Evolutionary conservation across 2,113 vertebrate species (phyloP).

Genomic region (Elephas maximus): DNA sequence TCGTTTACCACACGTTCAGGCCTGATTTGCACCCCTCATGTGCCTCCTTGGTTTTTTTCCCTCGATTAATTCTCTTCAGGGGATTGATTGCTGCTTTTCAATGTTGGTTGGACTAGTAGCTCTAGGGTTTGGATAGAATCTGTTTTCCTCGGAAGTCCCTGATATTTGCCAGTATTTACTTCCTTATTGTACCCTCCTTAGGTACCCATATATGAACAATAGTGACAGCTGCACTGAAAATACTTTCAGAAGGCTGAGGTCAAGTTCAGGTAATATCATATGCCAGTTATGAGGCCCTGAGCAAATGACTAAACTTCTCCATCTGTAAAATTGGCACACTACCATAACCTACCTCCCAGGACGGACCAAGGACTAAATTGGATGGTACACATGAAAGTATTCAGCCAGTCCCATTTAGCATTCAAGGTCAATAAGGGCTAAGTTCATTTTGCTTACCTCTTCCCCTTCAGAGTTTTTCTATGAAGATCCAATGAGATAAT

Average conservation of each 20-base stretch:
- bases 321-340: background rate
- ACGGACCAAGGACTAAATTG: background rate
- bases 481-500: too few relatives aligned
- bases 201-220: background rate
- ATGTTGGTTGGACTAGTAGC: background rate
- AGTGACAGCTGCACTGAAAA: background rate
- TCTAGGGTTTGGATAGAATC: background rate
- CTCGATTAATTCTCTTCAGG: background rate
- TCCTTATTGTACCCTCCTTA: background rate
- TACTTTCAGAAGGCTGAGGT: background rate
- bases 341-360: background rate
- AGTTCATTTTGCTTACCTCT: background rate
- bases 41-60: background rate
- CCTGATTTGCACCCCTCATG: background rate
- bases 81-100: background rate
- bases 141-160: background rate
- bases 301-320: background rate
- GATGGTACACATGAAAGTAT: background rate
- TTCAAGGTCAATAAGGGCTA: background rate
- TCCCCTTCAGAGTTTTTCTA: background rate
- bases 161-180: background rate
- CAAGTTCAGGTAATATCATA: background rate
- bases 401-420: background rate
- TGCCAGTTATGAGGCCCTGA: background rate
- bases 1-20: too few relatives aligned